Base-by-base conservation (phyloP, 2,797 vertebrate species). In the Bovichtus diacanthus region DNA sequence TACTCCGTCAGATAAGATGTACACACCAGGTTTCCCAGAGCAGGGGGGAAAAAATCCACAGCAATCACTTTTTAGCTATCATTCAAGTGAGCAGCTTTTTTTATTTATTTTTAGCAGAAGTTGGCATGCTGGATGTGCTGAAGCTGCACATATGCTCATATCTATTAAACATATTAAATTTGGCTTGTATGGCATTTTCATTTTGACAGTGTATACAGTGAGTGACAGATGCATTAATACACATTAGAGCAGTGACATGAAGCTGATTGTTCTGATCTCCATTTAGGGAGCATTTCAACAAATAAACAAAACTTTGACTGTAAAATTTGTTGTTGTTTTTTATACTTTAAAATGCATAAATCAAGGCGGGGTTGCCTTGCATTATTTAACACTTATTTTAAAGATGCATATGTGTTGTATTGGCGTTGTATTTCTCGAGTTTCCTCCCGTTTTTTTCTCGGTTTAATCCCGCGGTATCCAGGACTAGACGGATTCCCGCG, bases 201-300 rank as follows among this genome's bases (percentile, higher is more conserved):
- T n/a, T 41, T 12, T 36, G 67, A 16, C 47, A 68, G 50, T 1
- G 73, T 43, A 34, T 2, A 10, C 1, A 21, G 23, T 76, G 76
- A 88, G 56, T 67, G 76, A 76, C 88, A 87, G 87, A 87, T 81
- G 77, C 65, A 51, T 46, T 69, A 68, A 88, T 88, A 74, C 81
- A 55, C 56, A 47, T 51, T 63, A 68, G 15, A 50, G 60, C 21
- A 10, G 47, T 53, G 56, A 21, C 43, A 51, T n/a, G 8, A 18
- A 59, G 34, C 36, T 58, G 63, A 69, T 67, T 55, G 53, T 8
- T 41, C 47, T 43, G 27, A 54, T 31, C 13, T 49, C 9, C 36
- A 46, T 1, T 31, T 8, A 21, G 2, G 21, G n/a, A n/a, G 31
- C 50, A 63, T 38, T 31, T 31, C 23, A 29, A 43, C 44, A 5